phyloP scores from a whole-genome alignment of 1,140 invertebrate genomes.

The Ceratosolen solmsi region DNA sequence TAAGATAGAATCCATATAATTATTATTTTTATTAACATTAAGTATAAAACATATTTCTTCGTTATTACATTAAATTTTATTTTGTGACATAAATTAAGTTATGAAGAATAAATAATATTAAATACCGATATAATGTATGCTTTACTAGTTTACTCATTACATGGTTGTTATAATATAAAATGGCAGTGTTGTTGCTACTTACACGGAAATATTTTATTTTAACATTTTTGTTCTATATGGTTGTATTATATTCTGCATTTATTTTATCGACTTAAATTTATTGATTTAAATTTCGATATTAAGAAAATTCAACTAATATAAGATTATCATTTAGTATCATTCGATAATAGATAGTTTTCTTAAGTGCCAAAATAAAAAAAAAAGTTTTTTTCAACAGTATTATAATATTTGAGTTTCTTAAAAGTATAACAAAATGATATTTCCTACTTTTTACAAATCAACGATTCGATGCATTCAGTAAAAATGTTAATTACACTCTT shows the following conservation, averaged over 20 bases:
- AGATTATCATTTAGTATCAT: constrained; percentile 63
- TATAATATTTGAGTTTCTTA: background rate
- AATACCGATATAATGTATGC: constrained; percentile 72
- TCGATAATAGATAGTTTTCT: constrained; percentile 24
- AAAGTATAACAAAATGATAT: background rate
- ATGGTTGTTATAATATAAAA: constrained; percentile 57
- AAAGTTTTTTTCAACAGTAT: background rate
- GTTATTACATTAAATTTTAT: constrained; percentile 53
- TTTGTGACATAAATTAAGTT: constrained; percentile 62
- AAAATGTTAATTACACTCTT: constrained; percentile 44
- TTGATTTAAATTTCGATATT: constrained; percentile 3
- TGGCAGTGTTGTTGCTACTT: constrained; percentile 69
- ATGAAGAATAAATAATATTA: constrained; percentile 72
- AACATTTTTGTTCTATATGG: constrained; percentile 13
- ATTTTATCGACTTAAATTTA: constrained; percentile 35
- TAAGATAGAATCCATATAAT: constrained; percentile 42
- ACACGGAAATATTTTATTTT: constrained; percentile 47
- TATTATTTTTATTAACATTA: constrained; percentile 62
- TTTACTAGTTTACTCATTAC: too few species aligned
- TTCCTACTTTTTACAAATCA: too few species aligned
- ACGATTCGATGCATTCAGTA: background rate
- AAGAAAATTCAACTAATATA: constrained; percentile 39
- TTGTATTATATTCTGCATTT: constrained; percentile 34
- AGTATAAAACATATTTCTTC: constrained; percentile 69
- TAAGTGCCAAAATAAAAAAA: constrained; percentile 18